Evolutionary conservation across 2,888 invertebrate genomes (phyloP).

Genomic region (Sminthurinus aureus): DNA sequence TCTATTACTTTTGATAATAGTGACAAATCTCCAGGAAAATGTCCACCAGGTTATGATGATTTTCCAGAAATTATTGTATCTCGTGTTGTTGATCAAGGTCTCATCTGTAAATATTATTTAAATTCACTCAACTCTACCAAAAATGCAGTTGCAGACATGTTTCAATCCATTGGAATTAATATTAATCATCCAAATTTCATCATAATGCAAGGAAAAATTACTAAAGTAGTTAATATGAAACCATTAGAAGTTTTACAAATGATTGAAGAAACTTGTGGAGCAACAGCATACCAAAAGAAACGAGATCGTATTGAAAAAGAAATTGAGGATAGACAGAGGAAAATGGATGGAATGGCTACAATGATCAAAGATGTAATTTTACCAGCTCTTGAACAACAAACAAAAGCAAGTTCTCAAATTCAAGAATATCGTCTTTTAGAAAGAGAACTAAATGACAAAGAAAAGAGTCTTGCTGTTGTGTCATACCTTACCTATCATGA

Average conservation of each 20-base stretch:
- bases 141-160: slow-evolving; percentile 90
- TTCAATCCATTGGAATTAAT: slow-evolving; percentile 95
- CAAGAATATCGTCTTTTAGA: slow-evolving; percentile 50
- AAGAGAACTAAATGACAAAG: slow-evolving; percentile 44
- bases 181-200: slow-evolving; percentile 99
- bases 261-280: slow-evolving; percentile 99
- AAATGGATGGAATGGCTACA: slow-evolving; percentile 77
- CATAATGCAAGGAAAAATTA: slow-evolving; percentile 99
- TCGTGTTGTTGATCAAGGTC: slow-evolving; percentile 66
- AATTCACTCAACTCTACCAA: slow-evolving; percentile 67
- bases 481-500: slow-evolving; percentile 61
- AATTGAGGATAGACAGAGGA: slow-evolving; percentile 91
- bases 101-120: slow-evolving; percentile 56
- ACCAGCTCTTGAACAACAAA: slow-evolving; percentile 80
- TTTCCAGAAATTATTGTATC: slow-evolving; percentile 91
- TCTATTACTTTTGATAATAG: slow-evolving; percentile 94
- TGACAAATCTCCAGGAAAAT: slow-evolving; percentile 71
- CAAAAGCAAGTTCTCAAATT: slow-evolving; percentile 44
- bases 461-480: slow-evolving; percentile 41
- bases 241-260: slow-evolving; percentile 95
- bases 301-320: slow-evolving; percentile 84
- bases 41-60: slow-evolving; percentile 91
- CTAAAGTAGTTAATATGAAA: slow-evolving; percentile 99
- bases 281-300: slow-evolving; percentile 95
- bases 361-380: slow-evolving; percentile 79